phyloP scores from a whole-genome alignment of 2,113 vertebrate species.

The Aramus guarauna region DNA sequence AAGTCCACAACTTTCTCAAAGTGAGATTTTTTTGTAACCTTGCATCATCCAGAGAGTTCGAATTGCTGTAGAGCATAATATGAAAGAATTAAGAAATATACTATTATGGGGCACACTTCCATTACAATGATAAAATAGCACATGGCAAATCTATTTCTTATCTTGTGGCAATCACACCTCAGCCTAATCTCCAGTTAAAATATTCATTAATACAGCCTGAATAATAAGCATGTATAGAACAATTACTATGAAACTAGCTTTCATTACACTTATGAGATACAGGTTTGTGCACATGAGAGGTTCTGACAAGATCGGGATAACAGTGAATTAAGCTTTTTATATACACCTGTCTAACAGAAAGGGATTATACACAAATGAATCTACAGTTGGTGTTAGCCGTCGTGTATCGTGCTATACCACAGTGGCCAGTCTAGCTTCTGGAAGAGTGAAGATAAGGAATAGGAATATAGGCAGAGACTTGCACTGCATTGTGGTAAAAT shows the following conservation, averaged over 20 bases:
- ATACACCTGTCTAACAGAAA: background rate
- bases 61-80: background rate
- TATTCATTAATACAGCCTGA: slow-evolving; percentile 31
- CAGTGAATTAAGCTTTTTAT: background rate
- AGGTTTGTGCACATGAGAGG: background rate
- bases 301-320: slow-evolving; percentile 19
- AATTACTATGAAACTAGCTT: slow-evolving; percentile 7
- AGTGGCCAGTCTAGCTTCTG: slow-evolving; percentile 11
- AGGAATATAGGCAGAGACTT: background rate
- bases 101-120: background rate
- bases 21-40: background rate
- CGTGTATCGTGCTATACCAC: background rate
- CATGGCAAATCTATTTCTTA: slow-evolving; percentile 19
- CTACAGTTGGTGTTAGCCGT: background rate
- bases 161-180: slow-evolving; percentile 32
- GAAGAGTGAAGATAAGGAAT: slow-evolving; percentile 15
- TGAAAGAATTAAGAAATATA: background rate
- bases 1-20: background rate
- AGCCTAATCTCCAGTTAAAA: slow-evolving; percentile 40
- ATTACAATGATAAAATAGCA: slow-evolving; percentile 6
- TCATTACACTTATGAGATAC: background rate
- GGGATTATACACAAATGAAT: slow-evolving; percentile 15
- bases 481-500: background rate
- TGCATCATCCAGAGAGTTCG: background rate
- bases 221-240: slow-evolving; percentile 1